These are phyloP conservation scores for Monopis laevigella DNA, from an alignment of 2,888 invertebrate genomes.

Conservation along the genomic window DNA sequence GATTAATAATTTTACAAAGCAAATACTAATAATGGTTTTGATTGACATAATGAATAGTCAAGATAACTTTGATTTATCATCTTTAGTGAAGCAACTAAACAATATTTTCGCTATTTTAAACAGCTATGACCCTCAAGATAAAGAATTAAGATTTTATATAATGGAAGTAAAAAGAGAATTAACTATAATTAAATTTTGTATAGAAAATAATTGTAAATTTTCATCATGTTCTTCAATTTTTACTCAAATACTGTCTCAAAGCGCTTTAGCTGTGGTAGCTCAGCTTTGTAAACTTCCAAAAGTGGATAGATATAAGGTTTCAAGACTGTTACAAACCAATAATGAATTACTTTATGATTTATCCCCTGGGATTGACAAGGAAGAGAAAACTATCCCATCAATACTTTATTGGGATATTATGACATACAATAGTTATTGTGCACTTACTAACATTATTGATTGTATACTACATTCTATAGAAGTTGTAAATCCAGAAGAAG, in stretches of 20 bases:
- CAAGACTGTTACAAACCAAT: slow-evolving; percentile 50
- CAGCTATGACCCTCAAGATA: slow-evolving; percentile 47
- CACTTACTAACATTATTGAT: slow-evolving; percentile 57
- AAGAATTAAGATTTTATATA: slow-evolving; percentile 53
- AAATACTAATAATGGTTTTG: slow-evolving; percentile 57
- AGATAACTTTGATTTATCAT: slow-evolving; percentile 52
- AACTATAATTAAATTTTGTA: slow-evolving; percentile 56
- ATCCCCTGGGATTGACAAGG: slow-evolving; percentile 29
- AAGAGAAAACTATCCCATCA: slow-evolving; percentile 26
- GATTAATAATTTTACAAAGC: slow-evolving; percentile 59
- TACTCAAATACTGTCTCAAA: slow-evolving; percentile 50
- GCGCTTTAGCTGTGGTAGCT: slow-evolving; percentile 59
- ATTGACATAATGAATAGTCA: slow-evolving; percentile 57
- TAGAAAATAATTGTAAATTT: slow-evolving; percentile 59
- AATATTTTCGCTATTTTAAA: slow-evolving; percentile 59
- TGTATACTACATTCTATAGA: slow-evolving; percentile 48
- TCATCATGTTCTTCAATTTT: slow-evolving; percentile 60
- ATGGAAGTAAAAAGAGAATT: slow-evolving; percentile 59
- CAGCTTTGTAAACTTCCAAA: slow-evolving; percentile 57
- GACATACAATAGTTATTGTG: slow-evolving; percentile 60
- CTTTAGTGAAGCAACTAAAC: slow-evolving; percentile 49
- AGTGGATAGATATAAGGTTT: slow-evolving; percentile 60
- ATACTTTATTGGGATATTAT: slow-evolving; percentile 51
- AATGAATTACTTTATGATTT: slow-evolving; percentile 52
- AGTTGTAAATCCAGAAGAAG: slow-evolving; percentile 36